phyloP scores from a whole-genome alignment of 35 echinoderm and acorn worm genomes.

The Nesometra sesokonis region DNA sequence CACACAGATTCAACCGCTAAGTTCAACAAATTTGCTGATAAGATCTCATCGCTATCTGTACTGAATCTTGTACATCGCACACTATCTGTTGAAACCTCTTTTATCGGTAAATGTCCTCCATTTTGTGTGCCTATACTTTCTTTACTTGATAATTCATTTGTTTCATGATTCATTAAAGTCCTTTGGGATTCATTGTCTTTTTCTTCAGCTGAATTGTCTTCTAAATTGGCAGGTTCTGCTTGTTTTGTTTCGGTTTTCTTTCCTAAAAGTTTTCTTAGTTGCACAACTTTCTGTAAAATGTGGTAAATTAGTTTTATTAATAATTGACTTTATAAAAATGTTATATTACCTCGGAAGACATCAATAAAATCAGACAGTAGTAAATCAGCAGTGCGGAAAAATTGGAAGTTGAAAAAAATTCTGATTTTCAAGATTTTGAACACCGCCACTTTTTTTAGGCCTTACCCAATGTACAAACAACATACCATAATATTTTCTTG shows the following conservation, averaged over 20 bases:
- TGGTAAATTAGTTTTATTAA: background rate
- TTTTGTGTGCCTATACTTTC: background rate
- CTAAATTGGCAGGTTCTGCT: background rate
- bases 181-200: background rate
- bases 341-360: too few species aligned
- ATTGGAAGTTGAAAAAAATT: too few species aligned
- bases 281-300: slow-evolving; percentile 50
- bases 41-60: slow-evolving; percentile 58
- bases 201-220: background rate
- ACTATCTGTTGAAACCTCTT: background rate
- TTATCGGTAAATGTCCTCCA: background rate
- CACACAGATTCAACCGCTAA: slow-evolving; percentile 72
- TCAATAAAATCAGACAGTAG: too few species aligned
- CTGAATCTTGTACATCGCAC: slow-evolving; percentile 9
- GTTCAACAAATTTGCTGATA: slow-evolving; percentile 65
- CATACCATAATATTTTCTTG: too few species aligned
- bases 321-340: too few species aligned
- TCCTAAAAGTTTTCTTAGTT: slow-evolving; percentile 40
- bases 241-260: background rate
- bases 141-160: background rate
- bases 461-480: too few species aligned
- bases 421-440: too few species aligned
- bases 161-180: background rate
- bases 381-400: too few species aligned
- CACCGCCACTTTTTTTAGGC: too few species aligned